These are phyloP conservation scores for Phainopepla nitens DNA, from an alignment of 2,113 vertebrate genomes.

Conservation along the genomic window DNA sequence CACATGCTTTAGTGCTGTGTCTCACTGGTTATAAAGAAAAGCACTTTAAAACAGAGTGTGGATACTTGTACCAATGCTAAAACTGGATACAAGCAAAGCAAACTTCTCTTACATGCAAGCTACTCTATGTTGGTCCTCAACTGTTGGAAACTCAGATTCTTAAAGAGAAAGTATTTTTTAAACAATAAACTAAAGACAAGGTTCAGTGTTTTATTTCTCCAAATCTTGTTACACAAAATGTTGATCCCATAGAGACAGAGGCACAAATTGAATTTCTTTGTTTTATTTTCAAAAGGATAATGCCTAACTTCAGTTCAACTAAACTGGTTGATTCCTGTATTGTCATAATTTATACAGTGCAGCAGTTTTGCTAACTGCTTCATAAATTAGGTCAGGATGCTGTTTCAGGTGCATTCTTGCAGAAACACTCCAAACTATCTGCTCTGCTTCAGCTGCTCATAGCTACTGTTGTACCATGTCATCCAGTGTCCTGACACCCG, in stretches of 20 bases:
- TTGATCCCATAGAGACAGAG: not conserved
- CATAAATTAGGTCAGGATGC: not conserved
- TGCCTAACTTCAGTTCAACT: not conserved
- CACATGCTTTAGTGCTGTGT: not conserved
- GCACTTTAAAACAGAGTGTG: not conserved
- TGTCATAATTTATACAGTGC: not conserved
- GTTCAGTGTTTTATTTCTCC: not conserved
- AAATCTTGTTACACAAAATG: not conserved
- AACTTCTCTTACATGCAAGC: not conserved
- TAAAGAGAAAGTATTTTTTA: not conserved
- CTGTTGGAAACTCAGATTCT: not conserved
- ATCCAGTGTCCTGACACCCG: not conserved
- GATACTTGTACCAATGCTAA: not conserved
- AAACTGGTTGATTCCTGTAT: not conserved
- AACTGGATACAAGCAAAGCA: not conserved
- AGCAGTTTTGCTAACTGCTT: not conserved
- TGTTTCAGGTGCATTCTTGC: not conserved
- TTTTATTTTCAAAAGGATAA: not conserved
- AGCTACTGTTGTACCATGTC: not conserved
- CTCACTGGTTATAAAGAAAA: conserved; percentile 33
- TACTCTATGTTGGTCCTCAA: not conserved
- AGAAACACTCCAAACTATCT: not conserved
- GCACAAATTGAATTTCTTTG: not conserved
- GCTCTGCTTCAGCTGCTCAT: not conserved
- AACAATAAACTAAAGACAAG: not conserved